Evolutionary conservation across 2,888 invertebrate species (phyloP), one percentile per base, ranked within the genome.

Genomic region (Hipparchia sbordonii): DNA sequence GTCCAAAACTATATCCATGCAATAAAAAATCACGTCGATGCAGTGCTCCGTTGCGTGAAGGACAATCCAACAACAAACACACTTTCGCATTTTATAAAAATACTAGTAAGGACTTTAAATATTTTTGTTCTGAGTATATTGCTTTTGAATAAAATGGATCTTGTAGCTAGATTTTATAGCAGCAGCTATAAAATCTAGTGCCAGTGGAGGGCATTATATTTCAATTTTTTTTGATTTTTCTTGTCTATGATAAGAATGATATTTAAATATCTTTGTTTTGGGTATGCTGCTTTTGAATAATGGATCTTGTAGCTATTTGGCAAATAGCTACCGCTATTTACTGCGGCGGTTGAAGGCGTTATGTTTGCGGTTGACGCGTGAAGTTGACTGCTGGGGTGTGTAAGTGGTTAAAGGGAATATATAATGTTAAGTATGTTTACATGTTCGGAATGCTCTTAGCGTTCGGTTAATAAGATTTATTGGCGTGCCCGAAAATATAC

Each of bases 221-320:
- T 52, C 0, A 6, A 1, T 6, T 46, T 7, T 7, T 45, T 12
- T 13, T n/a, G 45, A 1, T 6, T n/a, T 62, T 12, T n/a, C 62
- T 8, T 4, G 8, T 62, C 62, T 62, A n/a, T 60, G 0, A 57
- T 23, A 8, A 23, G 33, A 33, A 59, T 9, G 5, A 60, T 39
- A 51, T 33, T 51, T 33, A 65, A 51, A 52, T 12, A 65, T 65
- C 65, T 51, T 12, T 80, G 80, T 77, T 79, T 79, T 80, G 77
- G 77, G 78, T 84, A 85, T 84, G 83, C 83, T 82, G 84, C 85
- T 82, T 84, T 84, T 89, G 87, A 89, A 89, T 89, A 89, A 89
- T 89, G 86, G 81, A 88, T 87, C 74, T 71, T 71, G 72, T 76
- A 71, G 68, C 76, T 62, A 72, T 74, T 76, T 76, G 71, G 62